Base-by-base conservation (phyloP, 1,140 invertebrate species). In the Cheumatopsyche charites region DNA sequence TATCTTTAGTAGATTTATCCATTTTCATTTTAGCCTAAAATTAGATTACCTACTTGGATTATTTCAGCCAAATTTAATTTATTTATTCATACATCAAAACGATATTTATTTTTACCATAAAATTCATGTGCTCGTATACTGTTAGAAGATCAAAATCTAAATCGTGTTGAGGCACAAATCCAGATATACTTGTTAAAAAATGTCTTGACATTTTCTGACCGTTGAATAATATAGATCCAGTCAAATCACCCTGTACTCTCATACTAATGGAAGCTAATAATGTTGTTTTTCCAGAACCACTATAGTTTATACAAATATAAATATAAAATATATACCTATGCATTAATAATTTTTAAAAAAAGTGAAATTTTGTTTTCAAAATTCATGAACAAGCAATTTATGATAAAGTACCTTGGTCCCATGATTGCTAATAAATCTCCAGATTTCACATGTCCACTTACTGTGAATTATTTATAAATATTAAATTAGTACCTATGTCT, bases 241-340 rank as follows among this genome's bases (percentile, higher is more conserved):
- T 84, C 76, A 88, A 80, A 55, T 87, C 84, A 80, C 87, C 87
- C 78, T 88, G 88, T 67, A 89, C 83, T 70, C 89, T 83, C 70
- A 88, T 86, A 78, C 90, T 90, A 72, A 91, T 88, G 1, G 88
- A 87, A 7, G 89, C 88, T 21, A 92, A 79, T 7, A 92, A 77
- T 21, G 90, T 90, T 36, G 90, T 92, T 83, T 92, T 91, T 43
- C 90, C 90, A 47, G 88, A 87, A 11, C 90, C 90, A 84, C 90
- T 91, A 75, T 67, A 82, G 83, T 19, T 49, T 3, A 4, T 4
- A 36, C 9, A 36, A 36, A 36, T 36, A 61, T 61, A 21, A 23
- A 61, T 21, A 61, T 21, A 49, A 49, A 49, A 49, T 49, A 19
- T 49, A n/a, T n/a, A n/a, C n/a, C n/a, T n/a, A n/a, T n/a, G n/a